Evolutionary conservation across 2,888 invertebrate species (phyloP).

Genomic region (Zaprionus obscuricornis): DNA sequence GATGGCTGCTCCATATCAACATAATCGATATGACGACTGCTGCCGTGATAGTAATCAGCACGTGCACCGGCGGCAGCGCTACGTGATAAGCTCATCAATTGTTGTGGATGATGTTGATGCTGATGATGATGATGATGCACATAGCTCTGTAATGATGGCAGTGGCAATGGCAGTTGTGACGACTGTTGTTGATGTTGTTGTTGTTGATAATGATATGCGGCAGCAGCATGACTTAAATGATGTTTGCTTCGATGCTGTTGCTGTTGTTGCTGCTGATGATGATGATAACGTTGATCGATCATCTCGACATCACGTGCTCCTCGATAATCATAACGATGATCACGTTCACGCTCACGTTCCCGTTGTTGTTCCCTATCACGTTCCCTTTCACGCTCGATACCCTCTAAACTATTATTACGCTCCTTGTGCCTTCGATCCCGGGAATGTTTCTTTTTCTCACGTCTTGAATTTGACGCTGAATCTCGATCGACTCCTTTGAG

Average conservation of each 20-base stretch:
- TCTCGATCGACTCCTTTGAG: slow-evolving; percentile 86
- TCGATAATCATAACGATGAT: slow-evolving; percentile 77
- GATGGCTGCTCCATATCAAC: slow-evolving; percentile 54
- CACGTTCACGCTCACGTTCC: slow-evolving; percentile 62
- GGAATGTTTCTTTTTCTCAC: slow-evolving; percentile 84
- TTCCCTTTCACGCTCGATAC: slow-evolving; percentile 19
- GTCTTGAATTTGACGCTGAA: slow-evolving; percentile 87
- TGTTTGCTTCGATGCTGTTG: slow-evolving; percentile 27
- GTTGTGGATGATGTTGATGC: slow-evolving; percentile 56
- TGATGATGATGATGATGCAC: slow-evolving; percentile 64
- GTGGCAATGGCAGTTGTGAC: slow-evolving; percentile 47
- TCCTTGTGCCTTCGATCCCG: slow-evolving; percentile 83
- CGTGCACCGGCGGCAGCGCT: slow-evolving; percentile 24
- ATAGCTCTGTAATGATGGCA: slow-evolving; percentile 50
- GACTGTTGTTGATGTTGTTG: slow-evolving; percentile 44
- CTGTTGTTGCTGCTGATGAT: slow-evolving; percentile 42
- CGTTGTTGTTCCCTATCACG: slow-evolving; percentile 42
- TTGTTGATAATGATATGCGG: slow-evolving; percentile 52
- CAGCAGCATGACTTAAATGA: slow-evolving; percentile 21
- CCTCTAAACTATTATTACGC: slow-evolving; percentile 42
- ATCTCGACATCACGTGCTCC: slow-evolving; percentile 47
- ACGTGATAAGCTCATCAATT: slow-evolving; percentile 41
- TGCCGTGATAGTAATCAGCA: slow-evolving; percentile 54
- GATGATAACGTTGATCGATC: slow-evolving; percentile 61
- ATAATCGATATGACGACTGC: slow-evolving; percentile 62